Evolutionary conservation across 2,888 invertebrate genomes (phyloP), one percentile per base, ranked within the genome.

Genomic region (Drosophila dives): DNA sequence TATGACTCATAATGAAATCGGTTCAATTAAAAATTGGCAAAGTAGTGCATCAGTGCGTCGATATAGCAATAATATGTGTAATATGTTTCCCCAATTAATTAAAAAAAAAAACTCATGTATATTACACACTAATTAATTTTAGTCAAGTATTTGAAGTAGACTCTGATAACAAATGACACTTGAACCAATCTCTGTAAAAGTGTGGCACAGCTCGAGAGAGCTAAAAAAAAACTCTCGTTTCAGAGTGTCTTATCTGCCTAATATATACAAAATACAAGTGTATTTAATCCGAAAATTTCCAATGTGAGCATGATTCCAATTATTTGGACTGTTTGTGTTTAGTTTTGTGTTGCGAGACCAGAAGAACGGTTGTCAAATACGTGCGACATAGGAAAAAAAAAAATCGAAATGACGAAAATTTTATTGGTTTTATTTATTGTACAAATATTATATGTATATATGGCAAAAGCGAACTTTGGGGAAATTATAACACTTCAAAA

Each of bases 101-200:
- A 66, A 72, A 54, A 48, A 40, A 17, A 12, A 23, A 33, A 45
- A 59, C 42, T 48, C 20, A 51, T 74, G 56, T 74, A 70, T 78
- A 78, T 77, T 78, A 74, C 58, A 78, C 64, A 56, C 64, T 51
- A 75, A 77, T 79, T 77, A 79, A 71, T 64, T 77, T 59, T 49
- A 40, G 64, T 64, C 63, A 78, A 66, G 71, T 66, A 54, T 70
- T 70, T 55, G 36, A 69, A 70, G 70, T 62, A 42, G 11, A 42
- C 63, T 17, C 71, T 78, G 77, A 77, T 77, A 75, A 66, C 38
- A 38, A 32, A 2, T 49, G 64, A 66, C 75, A 36, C n/a, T 38
- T 71, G 75, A 71, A 42, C 77, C 53, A 17, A 7, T 33, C 0
- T 48, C 50, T 75, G 61, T 59, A 54, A 55, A 78, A 77, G 70